Percentiles rank a stretch among this genome's conserved stretches.
phyloP scores from a whole-genome alignment of 2,113 vertebrate genomes.

The Elanoides forficatus region DNA sequence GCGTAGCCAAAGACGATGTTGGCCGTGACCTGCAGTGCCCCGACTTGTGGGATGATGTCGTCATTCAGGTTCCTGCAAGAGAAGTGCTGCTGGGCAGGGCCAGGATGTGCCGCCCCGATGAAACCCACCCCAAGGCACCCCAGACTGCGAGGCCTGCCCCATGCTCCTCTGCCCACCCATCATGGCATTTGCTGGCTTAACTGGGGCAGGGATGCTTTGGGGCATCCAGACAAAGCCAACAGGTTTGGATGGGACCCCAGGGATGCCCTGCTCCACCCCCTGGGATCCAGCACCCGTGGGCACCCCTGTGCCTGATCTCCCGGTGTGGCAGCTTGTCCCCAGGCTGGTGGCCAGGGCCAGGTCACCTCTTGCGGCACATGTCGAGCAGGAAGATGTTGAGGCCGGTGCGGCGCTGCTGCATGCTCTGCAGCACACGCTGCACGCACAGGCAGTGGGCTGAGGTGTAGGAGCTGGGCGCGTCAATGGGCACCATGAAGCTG shows the following conservation, averaged over 20 bases:
- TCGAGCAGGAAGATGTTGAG: constrained; percentile 88
- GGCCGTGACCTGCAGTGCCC: constrained; percentile 80
- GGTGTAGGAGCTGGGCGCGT: constrained; percentile 78
- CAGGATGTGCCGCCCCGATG: no score
- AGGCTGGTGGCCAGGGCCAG: accelerated
- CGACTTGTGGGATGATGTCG: constrained; percentile 74
- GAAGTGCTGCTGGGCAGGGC: neutral
- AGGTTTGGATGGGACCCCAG: neutral
- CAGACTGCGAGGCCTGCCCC: neutral
- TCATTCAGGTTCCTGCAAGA: constrained; percentile 80
- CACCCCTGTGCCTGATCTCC: neutral
- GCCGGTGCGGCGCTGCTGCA: constrained; percentile 82
- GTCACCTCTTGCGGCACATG: constrained; percentile 88
- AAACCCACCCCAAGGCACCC: neutral
- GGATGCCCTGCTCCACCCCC: accelerated
- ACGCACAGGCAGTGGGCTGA: constrained; percentile 84
- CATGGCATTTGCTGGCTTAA: accelerated
- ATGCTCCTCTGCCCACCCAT: neutral
- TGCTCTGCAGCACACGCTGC: constrained; percentile 78
- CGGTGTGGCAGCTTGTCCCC: accelerated
- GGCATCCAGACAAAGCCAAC: neutral
- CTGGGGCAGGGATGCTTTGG: neutral
- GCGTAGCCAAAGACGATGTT: constrained; percentile 88
- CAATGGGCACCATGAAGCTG: constrained; percentile 89
- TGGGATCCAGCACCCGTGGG: accelerated